These are phyloP conservation scores for Mesochorus sp. DNA, from an alignment of 2,888 invertebrate species.

Conservation along the genomic window DNA sequence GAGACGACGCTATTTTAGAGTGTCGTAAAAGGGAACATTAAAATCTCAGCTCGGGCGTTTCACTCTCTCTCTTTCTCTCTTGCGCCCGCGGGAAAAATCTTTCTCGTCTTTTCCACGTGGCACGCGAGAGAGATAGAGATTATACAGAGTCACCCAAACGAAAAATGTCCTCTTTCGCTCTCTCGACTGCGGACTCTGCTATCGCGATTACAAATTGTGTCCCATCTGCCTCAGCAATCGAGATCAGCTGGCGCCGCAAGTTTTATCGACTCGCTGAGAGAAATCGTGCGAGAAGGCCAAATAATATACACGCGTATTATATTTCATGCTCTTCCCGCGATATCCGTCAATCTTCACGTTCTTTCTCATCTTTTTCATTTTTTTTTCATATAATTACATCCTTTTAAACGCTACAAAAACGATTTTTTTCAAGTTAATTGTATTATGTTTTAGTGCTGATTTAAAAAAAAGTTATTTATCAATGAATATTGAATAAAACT, in stretches of 20 bases:
- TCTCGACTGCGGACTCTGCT: not conserved
- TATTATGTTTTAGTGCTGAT: too few species aligned
- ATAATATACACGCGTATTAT: constrained; percentile 10
- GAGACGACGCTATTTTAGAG: constrained; percentile 79
- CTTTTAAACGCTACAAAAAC: too few species aligned
- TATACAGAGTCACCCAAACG: not conserved
- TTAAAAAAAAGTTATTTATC: too few species aligned
- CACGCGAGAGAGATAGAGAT: constrained; percentile 13
- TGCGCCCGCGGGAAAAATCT: constrained; percentile 61
- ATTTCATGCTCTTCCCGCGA: not conserved
- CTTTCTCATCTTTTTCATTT: not conserved
- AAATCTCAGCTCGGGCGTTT: constrained; percentile 72
- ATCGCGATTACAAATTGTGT: constrained; percentile 56
- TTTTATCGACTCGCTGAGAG: constrained; percentile 41
- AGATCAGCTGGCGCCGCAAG: constrained; percentile 49
- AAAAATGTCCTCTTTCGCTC: constrained; percentile 17
- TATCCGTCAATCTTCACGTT: not conserved
- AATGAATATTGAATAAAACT: too few species aligned
- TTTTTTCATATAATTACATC: too few species aligned
- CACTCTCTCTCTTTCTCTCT: too few species aligned
- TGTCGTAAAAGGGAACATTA: constrained; percentile 80
- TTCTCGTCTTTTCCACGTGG: constrained; percentile 23
- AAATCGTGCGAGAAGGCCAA: constrained; percentile 30
- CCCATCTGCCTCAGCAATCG: constrained; percentile 49
- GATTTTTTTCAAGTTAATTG: too few species aligned